phyloP scores from a whole-genome alignment of 1,140 invertebrate species.

The Drosophila subpulchrella region DNA sequence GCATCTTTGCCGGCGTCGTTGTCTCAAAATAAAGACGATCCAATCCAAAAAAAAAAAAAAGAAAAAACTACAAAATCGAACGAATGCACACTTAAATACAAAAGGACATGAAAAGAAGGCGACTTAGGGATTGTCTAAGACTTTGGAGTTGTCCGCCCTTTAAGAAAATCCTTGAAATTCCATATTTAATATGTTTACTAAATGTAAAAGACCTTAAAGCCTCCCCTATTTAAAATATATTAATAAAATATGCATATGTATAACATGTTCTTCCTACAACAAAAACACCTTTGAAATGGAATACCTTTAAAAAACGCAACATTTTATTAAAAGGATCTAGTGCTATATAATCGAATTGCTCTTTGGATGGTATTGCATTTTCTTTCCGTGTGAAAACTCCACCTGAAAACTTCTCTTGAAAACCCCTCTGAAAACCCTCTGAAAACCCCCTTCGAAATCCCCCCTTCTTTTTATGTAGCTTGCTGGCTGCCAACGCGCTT shows the following conservation, averaged over 20 bases:
- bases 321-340: too few species aligned
- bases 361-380: background rate
- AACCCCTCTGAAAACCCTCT: slow-evolving; percentile 3
- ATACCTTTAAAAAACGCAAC: too few species aligned
- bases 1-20: slow-evolving; percentile 37
- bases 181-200: too few species aligned
- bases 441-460: background rate
- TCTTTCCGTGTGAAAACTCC: slow-evolving; percentile 6
- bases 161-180: background rate
- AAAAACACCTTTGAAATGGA: too few species aligned
- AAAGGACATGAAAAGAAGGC: slow-evolving; percentile 81
- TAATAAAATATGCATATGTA: too few species aligned
- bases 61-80: slow-evolving; percentile 62
- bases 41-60: slow-evolving; percentile 57
- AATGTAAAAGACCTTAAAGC: too few species aligned
- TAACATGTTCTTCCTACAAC: too few species aligned
- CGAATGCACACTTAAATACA: slow-evolving; percentile 80
- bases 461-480: slow-evolving; percentile 2
- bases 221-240: background rate
- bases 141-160: background rate
- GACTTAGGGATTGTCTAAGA: slow-evolving; percentile 57
- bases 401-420: background rate
- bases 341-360: background rate
- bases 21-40: slow-evolving; percentile 77
- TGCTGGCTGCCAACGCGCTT: slow-evolving; percentile 73